Evolutionary conservation across 2,113 vertebrate species (phyloP).

Genomic region (Chamaetylas fuelleborni): DNA sequence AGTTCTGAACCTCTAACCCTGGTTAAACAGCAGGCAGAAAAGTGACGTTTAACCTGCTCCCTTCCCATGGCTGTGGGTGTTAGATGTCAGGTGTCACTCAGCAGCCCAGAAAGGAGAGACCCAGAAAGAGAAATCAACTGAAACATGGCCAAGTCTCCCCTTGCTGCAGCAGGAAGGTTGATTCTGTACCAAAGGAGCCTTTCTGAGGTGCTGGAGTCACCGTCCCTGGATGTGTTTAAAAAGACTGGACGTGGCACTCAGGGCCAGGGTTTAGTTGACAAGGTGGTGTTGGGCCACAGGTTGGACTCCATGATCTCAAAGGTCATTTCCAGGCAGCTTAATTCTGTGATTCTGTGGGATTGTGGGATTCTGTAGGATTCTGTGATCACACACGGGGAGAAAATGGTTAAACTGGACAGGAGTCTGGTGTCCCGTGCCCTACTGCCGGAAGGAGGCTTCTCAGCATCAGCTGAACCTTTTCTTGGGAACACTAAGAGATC

Average conservation of each 20-base stretch:
- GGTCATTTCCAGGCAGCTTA: neutral
- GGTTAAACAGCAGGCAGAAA: neutral
- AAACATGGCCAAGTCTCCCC: neutral
- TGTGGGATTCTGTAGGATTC: neutral
- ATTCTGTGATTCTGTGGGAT: neutral
- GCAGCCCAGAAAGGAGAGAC: neutral
- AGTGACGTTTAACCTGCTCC: neutral
- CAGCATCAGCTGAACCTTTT: neutral
- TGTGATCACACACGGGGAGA: neutral
- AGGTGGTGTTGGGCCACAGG: neutral
- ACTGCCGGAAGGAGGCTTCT: neutral
- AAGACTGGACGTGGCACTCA: neutral
- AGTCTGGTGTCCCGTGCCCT: neutral
- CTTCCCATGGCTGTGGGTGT: neutral
- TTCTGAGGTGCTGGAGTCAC: neutral
- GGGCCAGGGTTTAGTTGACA: neutral
- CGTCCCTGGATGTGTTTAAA: fast-evolving
- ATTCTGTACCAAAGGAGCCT: neutral
- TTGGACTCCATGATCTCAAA: neutral
- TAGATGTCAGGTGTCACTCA: neutral
- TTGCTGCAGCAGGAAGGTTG: neutral
- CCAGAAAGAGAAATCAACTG: neutral
- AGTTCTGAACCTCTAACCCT: neutral
- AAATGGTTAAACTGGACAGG: neutral
- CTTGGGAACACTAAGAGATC: neutral